Percentiles rank a stretch among this genome's conserved stretches.
Conservation (phyloP, 2,797 vertebrate species). For the Alfaro cultratus region DNA sequence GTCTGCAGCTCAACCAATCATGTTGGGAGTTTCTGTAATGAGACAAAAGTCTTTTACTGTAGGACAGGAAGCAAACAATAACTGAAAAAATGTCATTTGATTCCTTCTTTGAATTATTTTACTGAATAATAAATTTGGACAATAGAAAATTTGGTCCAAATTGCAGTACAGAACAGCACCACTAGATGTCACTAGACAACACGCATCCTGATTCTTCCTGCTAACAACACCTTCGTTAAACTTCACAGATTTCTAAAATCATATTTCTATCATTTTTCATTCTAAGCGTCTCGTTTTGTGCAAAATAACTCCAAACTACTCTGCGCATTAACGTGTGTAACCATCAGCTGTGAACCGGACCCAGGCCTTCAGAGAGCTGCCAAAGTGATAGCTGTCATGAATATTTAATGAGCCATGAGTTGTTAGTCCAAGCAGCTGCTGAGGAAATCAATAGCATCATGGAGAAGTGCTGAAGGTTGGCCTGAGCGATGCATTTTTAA, state of each 20-base stretch:
- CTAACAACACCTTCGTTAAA: neutral
- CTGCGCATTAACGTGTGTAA: too few relatives aligned
- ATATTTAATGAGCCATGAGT: slow-evolving; percentile 68
- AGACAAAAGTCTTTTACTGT: too few relatives aligned
- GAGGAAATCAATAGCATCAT: slow-evolving; percentile 65
- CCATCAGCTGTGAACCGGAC: too few relatives aligned
- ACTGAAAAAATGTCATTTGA: too few relatives aligned
- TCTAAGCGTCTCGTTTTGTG: neutral
- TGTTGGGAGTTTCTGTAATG: too few relatives aligned
- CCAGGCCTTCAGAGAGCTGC: slow-evolving; percentile 15
- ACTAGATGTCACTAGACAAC: neutral
- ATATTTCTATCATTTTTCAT: neutral
- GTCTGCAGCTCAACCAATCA: too few relatives aligned
- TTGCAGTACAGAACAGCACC: too few relatives aligned
- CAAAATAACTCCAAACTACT: too few relatives aligned
- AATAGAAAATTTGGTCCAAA: too few relatives aligned
- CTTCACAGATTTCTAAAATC: neutral
- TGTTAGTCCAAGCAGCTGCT: slow-evolving; percentile 26
- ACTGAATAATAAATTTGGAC: too few relatives aligned
- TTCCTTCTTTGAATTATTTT: too few relatives aligned
- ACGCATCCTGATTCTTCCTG: neutral
- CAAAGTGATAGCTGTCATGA: slow-evolving; percentile 50
- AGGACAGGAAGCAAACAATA: too few relatives aligned
- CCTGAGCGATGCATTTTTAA: slow-evolving; percentile 60
- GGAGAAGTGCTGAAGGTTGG: slow-evolving; percentile 60